A percentile compares a stretch with the other conserved stretches of the same genome.
These are phyloP conservation scores for Plodia interpunctella DNA, from an alignment of 1,140 invertebrate genomes.

Conservation along the genomic window DNA sequence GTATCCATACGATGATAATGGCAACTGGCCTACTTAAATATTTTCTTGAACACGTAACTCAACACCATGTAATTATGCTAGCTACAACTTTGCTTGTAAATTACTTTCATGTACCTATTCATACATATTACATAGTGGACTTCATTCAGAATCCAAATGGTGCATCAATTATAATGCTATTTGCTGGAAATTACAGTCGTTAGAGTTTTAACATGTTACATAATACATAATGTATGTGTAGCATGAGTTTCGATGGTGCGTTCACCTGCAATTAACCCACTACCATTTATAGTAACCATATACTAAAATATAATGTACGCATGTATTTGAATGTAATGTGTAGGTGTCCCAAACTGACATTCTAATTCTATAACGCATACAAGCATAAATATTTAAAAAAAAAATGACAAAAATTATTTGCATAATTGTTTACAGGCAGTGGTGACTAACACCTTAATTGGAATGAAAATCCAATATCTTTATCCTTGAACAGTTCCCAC, in stretches of 20 bases:
- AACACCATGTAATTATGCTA: background rate
- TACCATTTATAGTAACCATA: background rate
- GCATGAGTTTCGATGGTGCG: background rate
- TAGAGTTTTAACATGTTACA: slow-evolving; percentile 1
- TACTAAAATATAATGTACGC: too few species aligned
- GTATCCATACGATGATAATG: too few species aligned
- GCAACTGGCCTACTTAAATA: slow-evolving; percentile 4
- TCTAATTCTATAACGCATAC: too few species aligned
- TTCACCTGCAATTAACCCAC: background rate
- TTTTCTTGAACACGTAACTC: background rate
- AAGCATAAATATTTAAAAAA: background rate
- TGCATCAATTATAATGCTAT: slow-evolving; percentile 34
- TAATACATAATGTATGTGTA: background rate
- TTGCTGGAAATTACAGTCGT: slow-evolving; percentile 22
- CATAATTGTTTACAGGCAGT: background rate
- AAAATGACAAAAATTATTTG: background rate
- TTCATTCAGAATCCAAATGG: slow-evolving; percentile 25
- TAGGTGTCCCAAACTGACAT: too few species aligned
- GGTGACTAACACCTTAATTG: background rate
- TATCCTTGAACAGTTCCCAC: slow-evolving; percentile 8
- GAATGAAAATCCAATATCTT: background rate
- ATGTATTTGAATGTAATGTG: too few species aligned
- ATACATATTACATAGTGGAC: too few species aligned
- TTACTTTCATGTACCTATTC: slow-evolving; percentile 24
- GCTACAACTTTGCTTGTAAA: background rate